These are phyloP conservation scores for Cololabis saira DNA, from an alignment of 2,113 vertebrate species.

Conservation along the genomic window DNA sequence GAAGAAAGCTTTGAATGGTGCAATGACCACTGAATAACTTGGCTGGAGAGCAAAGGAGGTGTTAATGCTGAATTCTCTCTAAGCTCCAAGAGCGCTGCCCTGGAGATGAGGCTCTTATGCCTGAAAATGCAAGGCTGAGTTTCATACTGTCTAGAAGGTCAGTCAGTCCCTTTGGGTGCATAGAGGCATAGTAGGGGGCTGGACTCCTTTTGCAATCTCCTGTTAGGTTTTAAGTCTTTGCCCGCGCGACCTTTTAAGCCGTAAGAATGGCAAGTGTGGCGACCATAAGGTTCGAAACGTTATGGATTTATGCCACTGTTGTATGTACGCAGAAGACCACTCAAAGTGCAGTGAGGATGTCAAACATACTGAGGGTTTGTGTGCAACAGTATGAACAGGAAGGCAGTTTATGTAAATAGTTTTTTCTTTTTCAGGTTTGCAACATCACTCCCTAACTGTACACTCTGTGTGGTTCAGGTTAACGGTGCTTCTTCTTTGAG, in stretches of 20 bases:
- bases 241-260: conserved; percentile 38
- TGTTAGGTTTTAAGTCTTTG: conserved; percentile 32
- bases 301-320: conserved; percentile 39
- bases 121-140: conserved; percentile 31
- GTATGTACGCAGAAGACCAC: conserved; percentile 48
- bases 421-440: conserved; percentile 35
- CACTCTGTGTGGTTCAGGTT: conserved; percentile 38
- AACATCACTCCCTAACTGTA: conserved; percentile 38
- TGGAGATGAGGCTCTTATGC: conserved; percentile 39
- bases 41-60: conserved; percentile 51
- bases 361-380: conserved; percentile 53
- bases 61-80: conserved; percentile 61
- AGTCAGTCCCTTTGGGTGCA: conserved; percentile 59
- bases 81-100: conserved; percentile 44
- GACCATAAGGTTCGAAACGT: conserved; percentile 15
- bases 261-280: conserved; percentile 26
- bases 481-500: conserved; percentile 48
- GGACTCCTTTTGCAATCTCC: conserved; percentile 46
- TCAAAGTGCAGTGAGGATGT: conserved; percentile 56
- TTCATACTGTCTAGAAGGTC: conserved; percentile 27
- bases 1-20: conserved; percentile 73
- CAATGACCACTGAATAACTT: conserved; percentile 66
- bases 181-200: conserved; percentile 53
- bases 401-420: conserved; percentile 57
- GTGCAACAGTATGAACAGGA: conserved; percentile 65